phyloP scores from a whole-genome alignment of 2,113 vertebrate species.

The Grus americana region DNA sequence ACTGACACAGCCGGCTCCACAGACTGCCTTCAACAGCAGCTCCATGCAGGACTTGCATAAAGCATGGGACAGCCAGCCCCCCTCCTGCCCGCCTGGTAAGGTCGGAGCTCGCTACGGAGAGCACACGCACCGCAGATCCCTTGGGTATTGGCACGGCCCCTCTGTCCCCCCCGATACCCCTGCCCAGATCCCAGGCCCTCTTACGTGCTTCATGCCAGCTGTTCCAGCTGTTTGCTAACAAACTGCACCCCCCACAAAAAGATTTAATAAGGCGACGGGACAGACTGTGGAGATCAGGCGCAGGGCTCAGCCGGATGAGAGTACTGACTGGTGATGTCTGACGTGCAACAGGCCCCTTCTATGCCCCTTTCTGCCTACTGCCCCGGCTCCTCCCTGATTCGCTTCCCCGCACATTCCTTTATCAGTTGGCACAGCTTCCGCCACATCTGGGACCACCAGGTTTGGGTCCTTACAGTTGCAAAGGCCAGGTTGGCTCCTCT shows the following conservation, averaged over 20 bases:
- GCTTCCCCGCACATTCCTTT: background rate
- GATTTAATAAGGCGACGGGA: background rate
- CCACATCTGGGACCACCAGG: no score
- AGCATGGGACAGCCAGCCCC: background rate
- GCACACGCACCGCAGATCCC: rapidly evolving
- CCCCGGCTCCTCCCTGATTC: background rate
- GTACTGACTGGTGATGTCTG: background rate
- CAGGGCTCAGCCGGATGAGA: background rate
- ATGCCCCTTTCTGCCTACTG: background rate
- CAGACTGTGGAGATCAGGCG: background rate
- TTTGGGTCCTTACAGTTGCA: background rate
- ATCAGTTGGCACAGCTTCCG: background rate
- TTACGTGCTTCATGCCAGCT: background rate
- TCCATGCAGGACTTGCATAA: no score
- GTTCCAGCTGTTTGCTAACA: no score
- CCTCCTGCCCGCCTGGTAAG: background rate
- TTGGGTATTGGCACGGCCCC: background rate
- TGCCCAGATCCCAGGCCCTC: background rate
- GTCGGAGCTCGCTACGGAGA: background rate
- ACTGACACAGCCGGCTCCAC: background rate
- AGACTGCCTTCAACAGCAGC: background rate
- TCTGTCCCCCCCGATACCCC: background rate
- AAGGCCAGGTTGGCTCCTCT: background rate
- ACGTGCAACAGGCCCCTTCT: background rate
- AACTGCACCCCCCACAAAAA: background rate